Evolutionary conservation across 92 coral and sea anemone genomes (phyloP).

Genomic region (Parazoanthus darwini): DNA sequence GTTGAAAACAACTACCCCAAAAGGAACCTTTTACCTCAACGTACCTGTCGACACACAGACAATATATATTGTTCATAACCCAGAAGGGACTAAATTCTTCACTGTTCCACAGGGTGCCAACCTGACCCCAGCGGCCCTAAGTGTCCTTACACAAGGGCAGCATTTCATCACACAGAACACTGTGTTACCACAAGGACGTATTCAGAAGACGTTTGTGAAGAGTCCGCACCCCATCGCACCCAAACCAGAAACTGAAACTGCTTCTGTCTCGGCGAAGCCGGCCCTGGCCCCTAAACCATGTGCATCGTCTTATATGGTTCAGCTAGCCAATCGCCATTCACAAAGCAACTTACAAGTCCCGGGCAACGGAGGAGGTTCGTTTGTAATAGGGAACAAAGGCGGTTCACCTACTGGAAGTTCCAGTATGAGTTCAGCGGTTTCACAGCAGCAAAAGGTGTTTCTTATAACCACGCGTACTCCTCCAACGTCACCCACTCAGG

Average conservation of each 20-base stretch:
- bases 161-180: constrained; percentile 3
- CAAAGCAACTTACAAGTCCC: background rate
- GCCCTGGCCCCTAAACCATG: background rate
- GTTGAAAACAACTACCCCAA: constrained; percentile 13
- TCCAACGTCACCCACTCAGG: constrained; percentile 5
- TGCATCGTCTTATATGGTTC: background rate
- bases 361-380: background rate
- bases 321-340: background rate
- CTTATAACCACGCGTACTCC: background rate
- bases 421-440: background rate
- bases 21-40: constrained; percentile 16
- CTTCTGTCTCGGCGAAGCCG: constrained; percentile 1
- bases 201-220: background rate
- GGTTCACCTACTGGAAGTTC: background rate
- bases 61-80: constrained; percentile 22
- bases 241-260: background rate
- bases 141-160: constrained; percentile 26
- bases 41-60: constrained; percentile 33
- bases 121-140: constrained; percentile 2
- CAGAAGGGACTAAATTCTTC: constrained; percentile 28
- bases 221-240: constrained; percentile 37
- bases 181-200: background rate
- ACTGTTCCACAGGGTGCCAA: constrained; percentile 35
- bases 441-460: constrained; percentile 16
- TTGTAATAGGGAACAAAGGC: background rate